Evolutionary conservation across 2,888 invertebrate genomes (phyloP).

Genomic region (Hecatera dysodea): DNA sequence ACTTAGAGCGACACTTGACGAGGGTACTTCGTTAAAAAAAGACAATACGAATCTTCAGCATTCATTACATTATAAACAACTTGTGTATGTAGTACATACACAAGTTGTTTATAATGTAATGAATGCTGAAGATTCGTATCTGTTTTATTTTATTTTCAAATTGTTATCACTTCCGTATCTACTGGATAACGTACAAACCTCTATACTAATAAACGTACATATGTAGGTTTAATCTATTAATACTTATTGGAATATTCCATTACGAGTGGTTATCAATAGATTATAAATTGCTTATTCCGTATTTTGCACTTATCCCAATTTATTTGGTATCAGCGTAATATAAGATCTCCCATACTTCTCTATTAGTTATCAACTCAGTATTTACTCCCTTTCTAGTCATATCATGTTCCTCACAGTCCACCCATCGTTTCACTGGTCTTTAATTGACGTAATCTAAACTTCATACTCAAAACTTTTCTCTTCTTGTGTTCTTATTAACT

Average conservation of each 20-base stretch:
- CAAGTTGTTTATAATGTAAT: slow-evolving; percentile 43
- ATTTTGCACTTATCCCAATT: no score
- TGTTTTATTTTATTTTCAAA: slow-evolving; percentile 1
- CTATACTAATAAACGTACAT: no score
- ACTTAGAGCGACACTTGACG: slow-evolving; percentile 69
- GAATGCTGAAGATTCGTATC: slow-evolving; percentile 67
- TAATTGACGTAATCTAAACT: background rate
- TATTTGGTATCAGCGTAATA: no score
- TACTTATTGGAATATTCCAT: no score
- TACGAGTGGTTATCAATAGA: no score
- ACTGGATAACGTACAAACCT: background rate
- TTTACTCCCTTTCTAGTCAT: background rate
- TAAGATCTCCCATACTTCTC: background rate
- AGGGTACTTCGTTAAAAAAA: slow-evolving; percentile 73
- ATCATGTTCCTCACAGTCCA: background rate
- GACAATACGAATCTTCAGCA: slow-evolving; percentile 65
- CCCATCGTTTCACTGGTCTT: background rate
- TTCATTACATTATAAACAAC: slow-evolving; percentile 55
- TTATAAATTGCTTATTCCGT: no score
- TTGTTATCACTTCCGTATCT: background rate
- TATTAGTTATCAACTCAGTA: background rate
- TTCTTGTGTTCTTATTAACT: background rate
- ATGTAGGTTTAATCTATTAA: no score
- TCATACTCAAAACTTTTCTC: background rate
- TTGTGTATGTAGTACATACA: background rate